Evolutionary conservation across 2,797 vertebrate genomes (phyloP), one percentile per base, ranked within the genome.

Genomic region (Geotrypetes seraphini): DNA sequence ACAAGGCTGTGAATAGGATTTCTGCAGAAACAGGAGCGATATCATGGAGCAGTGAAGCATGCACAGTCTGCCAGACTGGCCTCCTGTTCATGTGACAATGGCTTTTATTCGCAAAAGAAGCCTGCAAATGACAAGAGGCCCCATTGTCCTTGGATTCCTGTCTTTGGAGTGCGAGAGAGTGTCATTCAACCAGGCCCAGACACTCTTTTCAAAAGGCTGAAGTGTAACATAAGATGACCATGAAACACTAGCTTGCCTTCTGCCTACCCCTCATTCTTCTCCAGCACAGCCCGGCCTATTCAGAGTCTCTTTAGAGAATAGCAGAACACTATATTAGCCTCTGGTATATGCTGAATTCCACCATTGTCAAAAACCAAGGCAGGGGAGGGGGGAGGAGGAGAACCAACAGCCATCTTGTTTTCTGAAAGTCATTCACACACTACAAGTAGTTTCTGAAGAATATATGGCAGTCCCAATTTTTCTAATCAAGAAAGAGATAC

Each of bases 71-170:
- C 78, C 63, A 73, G 77, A 73, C 78, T 53, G 69, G 35, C 21
- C 68, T 68, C 71, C 53, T 71, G 63, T 58, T 52, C 49, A 31
- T 52, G 57, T 60, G 73, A 83, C 79, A 83, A 80, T 69, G 71
- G 74, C 71, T 61, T 66, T 65, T 58, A 66, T 66, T 64, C 63
- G 61, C 48, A 1, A 63, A 61, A 63, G 70, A 69, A 75, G 73
- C 66, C 63, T 44, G 60, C 54, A 36, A 37, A 50, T 75, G 75
- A 83, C 79, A 84, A 81, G 74, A 71, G 81, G 66, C 52, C 47
- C 66, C 73, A 80, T 84, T 85, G 79, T 84, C 68, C 62, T 13
- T 7, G 3, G 53, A 43, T 46, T 59, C 51, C 53, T 12, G 63
- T 67, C 55, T 63, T 67, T 16, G 36, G 62, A 31, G 68, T 4